phyloP scores from a whole-genome alignment of 2,113 vertebrate genomes.

The Pedionomus torquatus region DNA sequence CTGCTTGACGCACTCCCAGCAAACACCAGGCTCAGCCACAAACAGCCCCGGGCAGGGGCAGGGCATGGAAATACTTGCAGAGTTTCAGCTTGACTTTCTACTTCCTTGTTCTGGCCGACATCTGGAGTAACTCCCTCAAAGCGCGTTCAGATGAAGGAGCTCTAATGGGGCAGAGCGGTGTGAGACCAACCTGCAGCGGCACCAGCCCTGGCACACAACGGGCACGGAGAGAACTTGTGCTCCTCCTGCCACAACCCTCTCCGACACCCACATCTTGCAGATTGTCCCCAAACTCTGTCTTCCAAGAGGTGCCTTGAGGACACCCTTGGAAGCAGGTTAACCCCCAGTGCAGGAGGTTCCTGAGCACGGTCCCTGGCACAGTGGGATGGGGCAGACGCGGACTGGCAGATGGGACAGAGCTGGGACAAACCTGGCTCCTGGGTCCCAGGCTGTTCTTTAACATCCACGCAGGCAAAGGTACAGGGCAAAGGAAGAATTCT shows the following conservation, averaged over 20 bases:
- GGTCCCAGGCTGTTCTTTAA: background rate
- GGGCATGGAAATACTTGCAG: background rate
- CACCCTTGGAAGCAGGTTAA: background rate
- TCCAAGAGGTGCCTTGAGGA: background rate
- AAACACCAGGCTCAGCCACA: background rate
- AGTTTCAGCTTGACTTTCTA: background rate
- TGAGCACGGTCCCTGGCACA: background rate
- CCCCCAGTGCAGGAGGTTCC: background rate
- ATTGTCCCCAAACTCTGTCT: accelerated
- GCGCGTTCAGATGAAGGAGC: background rate
- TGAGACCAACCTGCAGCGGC: background rate
- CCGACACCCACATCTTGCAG: accelerated
- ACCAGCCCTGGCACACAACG: background rate
- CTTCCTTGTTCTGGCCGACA: background rate
- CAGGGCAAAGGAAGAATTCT: background rate
- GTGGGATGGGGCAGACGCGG: no score
- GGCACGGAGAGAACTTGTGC: background rate
- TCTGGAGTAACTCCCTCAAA: background rate
- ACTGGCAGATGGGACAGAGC: accelerated
- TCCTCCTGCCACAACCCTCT: background rate
- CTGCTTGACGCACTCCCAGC: background rate
- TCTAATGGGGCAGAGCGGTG: background rate
- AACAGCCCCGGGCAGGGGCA: background rate
- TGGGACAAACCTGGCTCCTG: background rate
- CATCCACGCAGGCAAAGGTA: background rate